phyloP scores from a whole-genome alignment of 1,140 invertebrate genomes.

The Drosophila suzukii region DNA sequence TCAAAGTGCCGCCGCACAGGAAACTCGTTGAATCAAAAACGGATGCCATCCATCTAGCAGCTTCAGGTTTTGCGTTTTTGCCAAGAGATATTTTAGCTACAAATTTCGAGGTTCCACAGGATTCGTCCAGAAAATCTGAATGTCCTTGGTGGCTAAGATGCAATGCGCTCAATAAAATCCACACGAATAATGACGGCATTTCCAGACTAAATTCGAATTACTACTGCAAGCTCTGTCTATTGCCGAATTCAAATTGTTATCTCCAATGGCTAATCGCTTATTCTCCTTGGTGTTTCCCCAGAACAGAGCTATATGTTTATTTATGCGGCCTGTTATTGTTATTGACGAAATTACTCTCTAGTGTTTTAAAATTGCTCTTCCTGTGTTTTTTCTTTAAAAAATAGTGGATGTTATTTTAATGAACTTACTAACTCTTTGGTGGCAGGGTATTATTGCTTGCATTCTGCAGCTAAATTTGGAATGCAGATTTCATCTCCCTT shows the following conservation, averaged over 20 bases:
- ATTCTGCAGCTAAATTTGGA: conserved; percentile 1
- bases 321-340: no score
- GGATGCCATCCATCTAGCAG: not conserved
- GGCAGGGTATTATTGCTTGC: not conserved
- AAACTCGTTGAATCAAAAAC: not conserved
- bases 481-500: not conserved
- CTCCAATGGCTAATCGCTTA: no score
- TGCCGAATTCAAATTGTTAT: no score
- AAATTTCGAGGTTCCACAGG: not conserved
- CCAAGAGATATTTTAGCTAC: not conserved
- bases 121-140: not conserved
- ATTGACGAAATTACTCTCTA: no score
- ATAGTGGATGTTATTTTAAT: no score
- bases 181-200: not conserved
- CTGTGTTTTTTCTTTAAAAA: no score
- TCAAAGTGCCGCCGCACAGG: not conserved
- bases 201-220: not conserved
- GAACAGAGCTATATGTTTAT: no score
- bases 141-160: not conserved
- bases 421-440: not conserved
- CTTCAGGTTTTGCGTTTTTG: not conserved
- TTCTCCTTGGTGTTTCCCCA: no score
- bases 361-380: no score
- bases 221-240: not conserved
- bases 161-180: not conserved